phyloP scores from a whole-genome alignment of 2,113 vertebrate genomes.

The Ctenodactylus gundi region DNA sequence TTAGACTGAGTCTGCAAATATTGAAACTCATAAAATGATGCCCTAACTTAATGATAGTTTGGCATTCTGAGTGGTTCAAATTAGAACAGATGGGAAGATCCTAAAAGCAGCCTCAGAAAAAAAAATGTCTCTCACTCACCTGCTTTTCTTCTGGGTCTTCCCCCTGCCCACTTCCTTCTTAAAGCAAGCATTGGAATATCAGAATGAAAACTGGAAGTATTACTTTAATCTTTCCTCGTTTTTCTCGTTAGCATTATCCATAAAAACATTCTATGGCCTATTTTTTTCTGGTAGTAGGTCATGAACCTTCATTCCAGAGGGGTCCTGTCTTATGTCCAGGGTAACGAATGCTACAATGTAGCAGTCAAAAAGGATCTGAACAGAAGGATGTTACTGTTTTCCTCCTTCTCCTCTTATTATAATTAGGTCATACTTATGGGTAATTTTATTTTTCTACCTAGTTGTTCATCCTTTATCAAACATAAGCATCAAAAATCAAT shows the following conservation, averaged over 20 bases:
- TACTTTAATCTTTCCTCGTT: background rate
- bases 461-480: background rate
- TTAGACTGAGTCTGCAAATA: background rate
- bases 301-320: background rate
- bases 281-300: background rate
- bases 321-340: too few relatives aligned
- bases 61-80: background rate
- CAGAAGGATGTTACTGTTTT: rapidly evolving
- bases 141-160: background rate
- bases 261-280: background rate
- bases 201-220: background rate
- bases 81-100: background rate
- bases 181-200: too few relatives aligned
- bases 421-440: background rate
- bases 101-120: background rate
- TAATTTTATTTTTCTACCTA: background rate
- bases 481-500: background rate
- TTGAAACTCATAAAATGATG: background rate
- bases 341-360: background rate
- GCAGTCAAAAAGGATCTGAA: background rate
- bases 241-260: too few relatives aligned
- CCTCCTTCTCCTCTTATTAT: background rate
- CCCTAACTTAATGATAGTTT: background rate
- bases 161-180: too few relatives aligned
- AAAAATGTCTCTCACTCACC: background rate